Evolutionary conservation across 2,797 vertebrate genomes (phyloP).

Genomic region (Kryptolebias ocellatus): DNA sequence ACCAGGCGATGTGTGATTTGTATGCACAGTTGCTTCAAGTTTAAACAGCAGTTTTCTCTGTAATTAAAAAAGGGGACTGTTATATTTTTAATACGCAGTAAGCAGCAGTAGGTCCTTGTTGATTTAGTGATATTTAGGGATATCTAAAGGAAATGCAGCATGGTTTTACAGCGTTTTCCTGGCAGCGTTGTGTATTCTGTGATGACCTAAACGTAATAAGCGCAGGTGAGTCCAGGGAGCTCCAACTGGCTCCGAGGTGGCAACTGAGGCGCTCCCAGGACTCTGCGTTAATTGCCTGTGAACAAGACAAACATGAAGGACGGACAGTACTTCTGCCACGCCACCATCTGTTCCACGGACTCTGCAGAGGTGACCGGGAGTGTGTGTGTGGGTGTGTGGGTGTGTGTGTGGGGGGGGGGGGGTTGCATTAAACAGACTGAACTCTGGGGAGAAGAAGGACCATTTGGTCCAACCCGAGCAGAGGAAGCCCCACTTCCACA

Average conservation of each 20-base stretch:
- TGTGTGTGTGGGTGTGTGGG: slow-evolving; percentile 21
- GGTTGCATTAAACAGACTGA: slow-evolving; percentile 47
- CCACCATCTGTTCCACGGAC: slow-evolving; percentile 79
- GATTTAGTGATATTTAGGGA: too few relatives aligned
- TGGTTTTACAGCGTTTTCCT: background rate
- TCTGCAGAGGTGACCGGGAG: slow-evolving; percentile 46
- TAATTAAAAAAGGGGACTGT: too few relatives aligned
- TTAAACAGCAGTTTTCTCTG: too few relatives aligned
- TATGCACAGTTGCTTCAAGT: too few relatives aligned
- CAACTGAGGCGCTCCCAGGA: slow-evolving; percentile 49
- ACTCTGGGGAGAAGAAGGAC: slow-evolving; percentile 63
- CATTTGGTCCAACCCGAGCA: slow-evolving; percentile 76
- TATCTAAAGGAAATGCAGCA: background rate
- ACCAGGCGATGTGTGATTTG: too few relatives aligned
- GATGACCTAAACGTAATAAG: slow-evolving; percentile 10
- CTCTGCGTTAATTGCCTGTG: slow-evolving; percentile 71
- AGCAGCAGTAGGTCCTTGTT: too few relatives aligned
- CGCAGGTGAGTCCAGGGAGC: slow-evolving; percentile 46
- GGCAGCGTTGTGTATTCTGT: slow-evolving; percentile 1
- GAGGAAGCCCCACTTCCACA: slow-evolving; percentile 73
- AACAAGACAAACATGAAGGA: slow-evolving; percentile 82
- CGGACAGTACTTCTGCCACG: slow-evolving; percentile 68
- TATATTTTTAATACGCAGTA: too few relatives aligned
- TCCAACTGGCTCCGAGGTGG: slow-evolving; percentile 43
- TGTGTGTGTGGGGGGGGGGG: slow-evolving; percentile 43